These are phyloP conservation scores for Anoplopoma fimbria DNA, from an alignment of 2,113 vertebrate genomes.

Conservation along the genomic window DNA sequence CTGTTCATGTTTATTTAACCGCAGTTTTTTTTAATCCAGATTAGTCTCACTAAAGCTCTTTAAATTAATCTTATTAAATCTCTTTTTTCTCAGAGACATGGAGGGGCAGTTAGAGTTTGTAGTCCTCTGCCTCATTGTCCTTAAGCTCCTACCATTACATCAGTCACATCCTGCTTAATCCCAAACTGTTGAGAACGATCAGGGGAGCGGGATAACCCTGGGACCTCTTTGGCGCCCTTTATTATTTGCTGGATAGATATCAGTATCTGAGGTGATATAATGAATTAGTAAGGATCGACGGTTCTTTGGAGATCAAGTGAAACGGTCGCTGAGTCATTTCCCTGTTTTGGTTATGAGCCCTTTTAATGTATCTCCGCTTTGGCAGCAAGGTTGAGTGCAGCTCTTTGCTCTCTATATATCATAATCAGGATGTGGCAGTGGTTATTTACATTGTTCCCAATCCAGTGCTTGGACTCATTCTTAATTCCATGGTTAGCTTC, in stretches of 20 bases:
- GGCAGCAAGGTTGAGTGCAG: constrained; percentile 57
- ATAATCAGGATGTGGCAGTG: constrained; percentile 77
- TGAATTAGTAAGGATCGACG: constrained; percentile 41
- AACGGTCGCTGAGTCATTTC: constrained; percentile 64
- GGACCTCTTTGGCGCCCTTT: constrained; percentile 53
- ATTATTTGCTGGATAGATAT: constrained; percentile 54
- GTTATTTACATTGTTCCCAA: constrained; percentile 74
- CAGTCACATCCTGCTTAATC: constrained; percentile 66
- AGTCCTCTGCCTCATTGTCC: constrained; percentile 57
- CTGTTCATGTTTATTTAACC: constrained; percentile 64
- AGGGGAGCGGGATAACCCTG: constrained; percentile 51
- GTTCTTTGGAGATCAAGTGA: constrained; percentile 43
- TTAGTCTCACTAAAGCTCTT: constrained; percentile 72
- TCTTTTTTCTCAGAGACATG: constrained; percentile 45
- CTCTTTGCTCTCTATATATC: constrained; percentile 70
- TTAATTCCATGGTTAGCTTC: constrained; percentile 59
- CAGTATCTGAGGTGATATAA: constrained; percentile 51
- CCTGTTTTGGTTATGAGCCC: constrained; percentile 62
- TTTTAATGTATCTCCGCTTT: constrained; percentile 58
- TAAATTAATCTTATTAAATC: constrained; percentile 71
- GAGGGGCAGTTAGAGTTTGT: constrained; percentile 46
- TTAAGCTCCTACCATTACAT: constrained; percentile 59
- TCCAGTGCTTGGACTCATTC: constrained; percentile 61
- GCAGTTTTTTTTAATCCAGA: constrained; percentile 58
- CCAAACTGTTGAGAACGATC: constrained; percentile 63